Percentiles rank a stretch among this genome's conserved stretches.
These are phyloP conservation scores for Latrodectus geometricus DNA, from an alignment of 1,140 invertebrate species.

Conservation along the genomic window DNA sequence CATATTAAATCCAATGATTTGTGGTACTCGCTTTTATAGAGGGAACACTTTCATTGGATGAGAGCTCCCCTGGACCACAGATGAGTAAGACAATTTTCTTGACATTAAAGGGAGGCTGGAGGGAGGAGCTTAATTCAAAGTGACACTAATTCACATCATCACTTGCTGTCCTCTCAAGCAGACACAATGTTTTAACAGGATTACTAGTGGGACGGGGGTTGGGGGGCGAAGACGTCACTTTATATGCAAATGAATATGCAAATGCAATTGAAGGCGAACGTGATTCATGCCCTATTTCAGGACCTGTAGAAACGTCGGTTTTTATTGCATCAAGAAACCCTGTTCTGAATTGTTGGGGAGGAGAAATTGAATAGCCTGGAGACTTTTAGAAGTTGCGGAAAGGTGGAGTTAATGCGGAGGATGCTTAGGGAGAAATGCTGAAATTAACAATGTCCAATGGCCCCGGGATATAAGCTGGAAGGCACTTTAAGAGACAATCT, in stretches of 20 bases:
- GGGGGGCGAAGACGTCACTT: not conserved
- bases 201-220: not conserved
- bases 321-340: conserved; percentile 20
- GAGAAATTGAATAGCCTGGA: not conserved
- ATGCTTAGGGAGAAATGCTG: not conserved
- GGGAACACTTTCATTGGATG: too few relatives aligned
- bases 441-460: conserved; percentile 18
- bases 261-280: conserved; percentile 6
- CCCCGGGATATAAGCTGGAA: not conserved
- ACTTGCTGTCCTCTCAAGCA: conserved; percentile 3
- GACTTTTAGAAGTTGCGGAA: not conserved
- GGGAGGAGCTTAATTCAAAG: not conserved
- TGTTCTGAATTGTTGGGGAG: not conserved
- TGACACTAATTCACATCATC: conserved; percentile 24
- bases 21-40: too few relatives aligned
- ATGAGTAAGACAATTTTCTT: too few relatives aligned
- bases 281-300: conserved; percentile 38
- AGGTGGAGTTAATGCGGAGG: not conserved
- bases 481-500: not conserved
- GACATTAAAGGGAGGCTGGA: too few relatives aligned
- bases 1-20: too few relatives aligned
- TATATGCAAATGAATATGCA: conserved; percentile 46
- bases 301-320: not conserved
- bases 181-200: conserved; percentile 37
- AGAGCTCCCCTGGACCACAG: too few relatives aligned